Base-by-base conservation (phyloP, 2,113 vertebrate genomes). In the Gracilinanus agilis region DNA sequence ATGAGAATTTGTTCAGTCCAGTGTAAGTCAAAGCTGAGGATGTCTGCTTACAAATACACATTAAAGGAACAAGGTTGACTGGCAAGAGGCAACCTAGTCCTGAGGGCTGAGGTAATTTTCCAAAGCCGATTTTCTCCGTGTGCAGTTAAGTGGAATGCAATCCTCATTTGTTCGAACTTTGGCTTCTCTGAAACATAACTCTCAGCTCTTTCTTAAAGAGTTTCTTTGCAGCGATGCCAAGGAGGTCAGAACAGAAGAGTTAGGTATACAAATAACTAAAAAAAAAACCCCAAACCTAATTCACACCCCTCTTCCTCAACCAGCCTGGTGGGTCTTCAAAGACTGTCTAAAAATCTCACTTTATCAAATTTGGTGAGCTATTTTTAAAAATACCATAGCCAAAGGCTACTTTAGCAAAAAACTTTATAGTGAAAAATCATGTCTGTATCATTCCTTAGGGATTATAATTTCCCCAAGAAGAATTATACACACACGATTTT, bases 111-210 rank as follows among this genome's bases (percentile, higher is more conserved):
- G 92, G 58, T 44, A 95, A 89, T 93, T 95, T 96, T 98, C 97
- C 97, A 97, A 98, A 97, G 94, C 98, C 0, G 92, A 97, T 88
- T 95, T 89, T 95, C 98, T 98, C 95, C 97, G 93, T 93, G 97
- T 95, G 90, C 96, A 98, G 44, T 95, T 95, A 98, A 97, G 95
- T 96, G 96, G 19, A 97, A 94, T 95, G 94, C 95, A 53, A 93
- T 98, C 98, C 98, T 96, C 96, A 98, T 98, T 97, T 96, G 55
- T 96, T 96, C 94, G 97, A 97, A 97, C 93, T 96, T 89, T 95
- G 96, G 95, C 95, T 98, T 94, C 91, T 90, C 91, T 91, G 91
- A 97, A 97, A 96, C 75, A 25, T 96, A 96, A 93, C 97, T 95
- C 96, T 97, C 96, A 95, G 96, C 96, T 97, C 97, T 95, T 97